phyloP scores from a whole-genome alignment of 2,888 invertebrate species.

The Hipparchia sbordonii region DNA sequence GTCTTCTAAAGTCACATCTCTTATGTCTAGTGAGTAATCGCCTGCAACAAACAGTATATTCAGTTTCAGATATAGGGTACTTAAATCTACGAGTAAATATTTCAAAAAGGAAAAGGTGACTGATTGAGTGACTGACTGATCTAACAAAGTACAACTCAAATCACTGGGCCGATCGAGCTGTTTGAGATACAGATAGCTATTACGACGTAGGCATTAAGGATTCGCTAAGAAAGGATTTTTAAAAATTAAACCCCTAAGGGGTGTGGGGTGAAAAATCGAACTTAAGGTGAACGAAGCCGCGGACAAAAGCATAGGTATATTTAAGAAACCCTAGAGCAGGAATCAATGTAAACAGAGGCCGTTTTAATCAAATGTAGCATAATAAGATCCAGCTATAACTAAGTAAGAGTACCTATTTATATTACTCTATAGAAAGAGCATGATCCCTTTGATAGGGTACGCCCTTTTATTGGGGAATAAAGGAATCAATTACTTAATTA shows the following conservation, averaged over 20 bases:
- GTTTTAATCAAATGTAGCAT: constrained; percentile 30
- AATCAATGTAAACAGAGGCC: constrained; percentile 17
- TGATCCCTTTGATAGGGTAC: constrained; percentile 29
- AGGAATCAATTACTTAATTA: constrained; percentile 35
- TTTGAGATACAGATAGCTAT: too few species aligned
- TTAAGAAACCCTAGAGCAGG: neutral
- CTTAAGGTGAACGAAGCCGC: too few species aligned
- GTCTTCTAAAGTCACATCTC: constrained; percentile 94
- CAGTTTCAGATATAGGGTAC: neutral
- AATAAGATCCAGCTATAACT: constrained; percentile 21
- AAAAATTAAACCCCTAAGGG: too few species aligned
- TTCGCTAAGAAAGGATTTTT: too few species aligned
- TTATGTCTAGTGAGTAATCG: constrained; percentile 95
- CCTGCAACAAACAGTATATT: constrained; percentile 80
- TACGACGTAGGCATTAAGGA: too few species aligned
- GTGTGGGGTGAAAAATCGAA: too few species aligned
- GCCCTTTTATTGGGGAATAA: constrained; percentile 31
- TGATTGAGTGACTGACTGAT: too few species aligned
- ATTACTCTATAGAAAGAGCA: constrained; percentile 25
- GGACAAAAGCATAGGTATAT: neutral
- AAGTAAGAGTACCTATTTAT: constrained; percentile 20
- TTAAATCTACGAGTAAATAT: neutral
- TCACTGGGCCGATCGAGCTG: too few species aligned
- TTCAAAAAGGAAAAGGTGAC: neutral
- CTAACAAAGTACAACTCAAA: too few species aligned